Evolutionary conservation across 2,113 vertebrate species (phyloP), one percentile per base, ranked within the genome.

Genomic region (Leucosticte australis): DNA sequence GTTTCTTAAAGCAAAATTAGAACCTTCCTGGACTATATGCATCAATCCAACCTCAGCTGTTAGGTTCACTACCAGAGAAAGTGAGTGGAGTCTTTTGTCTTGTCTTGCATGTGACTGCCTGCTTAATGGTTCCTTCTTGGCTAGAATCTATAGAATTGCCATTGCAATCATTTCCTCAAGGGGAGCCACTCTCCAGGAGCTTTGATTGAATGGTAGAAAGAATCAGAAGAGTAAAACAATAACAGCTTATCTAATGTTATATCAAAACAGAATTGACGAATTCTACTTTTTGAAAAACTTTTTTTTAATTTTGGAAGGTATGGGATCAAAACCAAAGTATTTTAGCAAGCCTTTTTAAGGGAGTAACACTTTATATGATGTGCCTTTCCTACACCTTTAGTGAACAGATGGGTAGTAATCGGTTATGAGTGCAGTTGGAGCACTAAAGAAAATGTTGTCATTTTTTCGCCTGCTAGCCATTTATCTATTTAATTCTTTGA

Each of bases 401-500:
- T 83, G 94, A 98, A 97, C 97, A 98, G 97, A 98, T 98, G 97
- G 95, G 49, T 92, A 91, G 89, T 96, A 96, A 96, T 95, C 42
- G 46, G 94, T 91, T 93, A 95, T 92, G 86, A 37, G 87, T 96
- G 94, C 84, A 95, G 92, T n/a, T 93, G 86, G 76, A 83, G 80
- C 94, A 95, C 90, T 96, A 96, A 97, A 97, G 92, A 92, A 97
- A 89, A 73, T 92, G 62, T 67, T 93, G 68, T 82, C 84, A 91
- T 96, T 95, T 96, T 97, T 96, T 73, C 91, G 92, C 69, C 46
- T 87, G 88, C 74, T 96, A 88, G 81, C 70, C 87, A 90, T 97
- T 97, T 97, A 92, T 97, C 90, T 97, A 78, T 96, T 96, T 94
- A 88, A 94, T 96, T 97, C 71, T 95, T 95, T 96, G 92, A 97